phyloP scores from a whole-genome alignment of 2,888 invertebrate species.

The Meganola albula region DNA sequence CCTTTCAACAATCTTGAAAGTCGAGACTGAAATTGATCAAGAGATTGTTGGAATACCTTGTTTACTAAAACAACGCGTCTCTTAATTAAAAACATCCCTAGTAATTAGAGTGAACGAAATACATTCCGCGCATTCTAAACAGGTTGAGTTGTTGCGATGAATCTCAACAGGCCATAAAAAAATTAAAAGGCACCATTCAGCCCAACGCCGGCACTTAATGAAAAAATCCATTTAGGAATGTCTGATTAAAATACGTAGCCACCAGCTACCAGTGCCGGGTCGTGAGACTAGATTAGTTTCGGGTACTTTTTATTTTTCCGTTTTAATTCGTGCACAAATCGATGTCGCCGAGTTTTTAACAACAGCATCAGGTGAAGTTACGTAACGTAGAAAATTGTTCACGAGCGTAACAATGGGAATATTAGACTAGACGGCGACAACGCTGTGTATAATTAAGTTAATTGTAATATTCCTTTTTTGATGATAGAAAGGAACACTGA shows the following conservation, averaged over 20 bases:
- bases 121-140: conserved; percentile 28
- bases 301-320: conserved; percentile 54
- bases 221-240: conserved; percentile 63
- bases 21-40: no score
- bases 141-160: conserved; percentile 32
- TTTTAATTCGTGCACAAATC: conserved; percentile 48
- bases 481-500: no score
- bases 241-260: conserved; percentile 65
- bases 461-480: no score
- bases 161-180: conserved; percentile 35
- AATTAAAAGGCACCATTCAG: conserved; percentile 40
- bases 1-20: no score
- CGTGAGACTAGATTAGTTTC: conserved; percentile 68
- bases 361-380: conserved; percentile 24
- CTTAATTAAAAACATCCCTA: conserved; percentile 2
- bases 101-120: conserved; percentile 16
- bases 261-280: conserved; percentile 38
- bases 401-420: conserved; percentile 16
- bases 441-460: conserved; percentile 7
- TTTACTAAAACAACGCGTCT: not conserved
- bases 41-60: no score
- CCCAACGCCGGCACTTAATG: conserved; percentile 33
- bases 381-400: conserved; percentile 16
- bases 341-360: conserved; percentile 37
- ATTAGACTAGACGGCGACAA: no score